phyloP scores from a whole-genome alignment of 1,140 invertebrate species.

The Drosophila aff. region DNA sequence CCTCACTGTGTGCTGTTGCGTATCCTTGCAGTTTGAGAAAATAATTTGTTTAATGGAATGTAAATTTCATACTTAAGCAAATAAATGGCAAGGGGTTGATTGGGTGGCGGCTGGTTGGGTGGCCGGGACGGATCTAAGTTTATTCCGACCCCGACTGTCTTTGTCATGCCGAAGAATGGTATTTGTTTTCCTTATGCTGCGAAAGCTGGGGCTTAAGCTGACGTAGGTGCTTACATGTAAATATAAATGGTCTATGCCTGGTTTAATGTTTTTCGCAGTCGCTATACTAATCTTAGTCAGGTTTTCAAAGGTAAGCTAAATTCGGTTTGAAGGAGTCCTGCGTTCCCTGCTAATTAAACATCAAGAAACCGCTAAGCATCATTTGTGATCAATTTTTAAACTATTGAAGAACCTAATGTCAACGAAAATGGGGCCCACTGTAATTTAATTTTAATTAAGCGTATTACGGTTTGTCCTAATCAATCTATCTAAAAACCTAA shows the following conservation, averaged over 20 bases:
- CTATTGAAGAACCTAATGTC: background rate
- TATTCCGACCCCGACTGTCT: constrained; percentile 12
- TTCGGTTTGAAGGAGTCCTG: background rate
- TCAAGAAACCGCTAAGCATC: background rate
- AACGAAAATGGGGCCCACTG: background rate
- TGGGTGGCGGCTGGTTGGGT: constrained; percentile 27
- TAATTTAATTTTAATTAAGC: constrained; percentile 37
- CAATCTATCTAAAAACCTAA: constrained; percentile 44
- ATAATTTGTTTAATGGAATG: constrained; percentile 84
- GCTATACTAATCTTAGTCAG: background rate
- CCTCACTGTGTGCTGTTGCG: constrained; percentile 45
- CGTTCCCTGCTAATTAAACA: background rate
- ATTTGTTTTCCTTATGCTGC: constrained; percentile 40
- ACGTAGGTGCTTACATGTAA: constrained; percentile 12
- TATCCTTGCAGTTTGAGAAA: constrained; percentile 67
- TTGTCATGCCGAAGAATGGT: constrained; percentile 38
- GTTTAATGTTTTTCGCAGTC: no score
- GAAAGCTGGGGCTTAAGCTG: constrained; percentile 24
- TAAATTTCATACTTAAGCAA: constrained; percentile 82
- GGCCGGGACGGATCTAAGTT: constrained; percentile 1
- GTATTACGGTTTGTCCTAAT: constrained; percentile 36
- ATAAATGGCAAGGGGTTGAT: constrained; percentile 75
- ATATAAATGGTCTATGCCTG: background rate
- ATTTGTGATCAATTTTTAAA: background rate
- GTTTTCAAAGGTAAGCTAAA: no score